Conservation (phyloP, 2,113 vertebrate genomes). For the Sialia sialis region DNA sequence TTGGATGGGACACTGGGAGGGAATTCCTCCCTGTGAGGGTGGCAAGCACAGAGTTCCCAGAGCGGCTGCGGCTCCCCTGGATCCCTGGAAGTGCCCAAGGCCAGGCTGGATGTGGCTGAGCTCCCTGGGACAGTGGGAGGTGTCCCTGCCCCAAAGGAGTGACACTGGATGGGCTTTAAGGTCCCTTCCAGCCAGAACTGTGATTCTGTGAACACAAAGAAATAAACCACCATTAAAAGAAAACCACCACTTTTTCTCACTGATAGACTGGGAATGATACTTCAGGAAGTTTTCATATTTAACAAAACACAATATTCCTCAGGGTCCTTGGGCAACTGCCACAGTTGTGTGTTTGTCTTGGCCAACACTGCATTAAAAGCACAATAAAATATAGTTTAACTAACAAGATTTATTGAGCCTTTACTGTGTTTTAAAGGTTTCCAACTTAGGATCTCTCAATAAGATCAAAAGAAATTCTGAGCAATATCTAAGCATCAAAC, state of each 20-base stretch:
- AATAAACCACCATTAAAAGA: background rate
- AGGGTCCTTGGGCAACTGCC: background rate
- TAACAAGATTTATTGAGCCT: background rate
- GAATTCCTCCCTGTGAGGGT: fast-evolving
- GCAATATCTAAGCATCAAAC: background rate
- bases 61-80: background rate
- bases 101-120: no score
- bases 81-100: background rate
- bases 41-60: no score
- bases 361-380: background rate
- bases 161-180: fast-evolving
- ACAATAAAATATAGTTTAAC: background rate
- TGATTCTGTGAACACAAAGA: background rate
- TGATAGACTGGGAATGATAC: background rate
- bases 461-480: background rate
- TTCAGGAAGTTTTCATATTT: background rate
- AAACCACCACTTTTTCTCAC: background rate
- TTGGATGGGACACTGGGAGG: background rate
- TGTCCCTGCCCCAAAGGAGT: background rate
- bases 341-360: background rate
- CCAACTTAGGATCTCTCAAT: background rate
- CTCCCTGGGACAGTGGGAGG: background rate
- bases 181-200: background rate
- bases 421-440: background rate
- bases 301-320: background rate